phyloP scores from a whole-genome alignment of 2,888 invertebrate genomes.

The Pheosia tremula region DNA sequence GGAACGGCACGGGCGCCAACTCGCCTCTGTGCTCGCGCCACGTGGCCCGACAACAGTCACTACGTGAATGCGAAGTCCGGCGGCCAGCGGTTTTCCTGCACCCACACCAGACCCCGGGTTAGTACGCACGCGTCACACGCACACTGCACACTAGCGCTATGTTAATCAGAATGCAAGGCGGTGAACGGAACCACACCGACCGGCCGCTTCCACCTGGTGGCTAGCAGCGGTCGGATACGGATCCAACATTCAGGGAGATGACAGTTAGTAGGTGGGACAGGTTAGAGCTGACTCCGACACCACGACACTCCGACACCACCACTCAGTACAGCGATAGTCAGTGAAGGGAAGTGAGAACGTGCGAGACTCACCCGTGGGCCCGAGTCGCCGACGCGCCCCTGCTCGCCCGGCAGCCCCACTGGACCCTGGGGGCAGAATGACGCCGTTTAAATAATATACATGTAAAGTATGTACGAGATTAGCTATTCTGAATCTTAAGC shows the following conservation, averaged over 20 bases:
- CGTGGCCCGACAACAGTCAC: conserved; percentile 40
- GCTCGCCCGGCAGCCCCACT: conserved; percentile 91
- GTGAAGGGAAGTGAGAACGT: not conserved
- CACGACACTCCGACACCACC: not conserved
- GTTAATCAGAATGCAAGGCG: not conserved
- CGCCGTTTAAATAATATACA: not conserved
- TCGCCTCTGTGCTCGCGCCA: conserved; percentile 18
- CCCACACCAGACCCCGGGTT: conserved; percentile 55
- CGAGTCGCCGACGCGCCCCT: conserved; percentile 89
- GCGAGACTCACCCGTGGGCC: conserved; percentile 90
- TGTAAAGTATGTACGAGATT: not conserved
- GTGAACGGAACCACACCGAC: not conserved
- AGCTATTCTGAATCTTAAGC: not conserved
- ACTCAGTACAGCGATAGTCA: not conserved
- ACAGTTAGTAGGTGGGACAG: not conserved
- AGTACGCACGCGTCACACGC: conserved; percentile 45
- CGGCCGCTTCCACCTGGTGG: not conserved
- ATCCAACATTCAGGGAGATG: not conserved
- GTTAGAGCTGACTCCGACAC: not conserved
- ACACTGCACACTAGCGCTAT: conserved; percentile 11
- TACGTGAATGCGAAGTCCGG: conserved; percentile 79
- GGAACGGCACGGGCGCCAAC: conserved; percentile 10
- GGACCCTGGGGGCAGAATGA: conserved; percentile 85
- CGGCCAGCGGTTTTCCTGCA: conserved; percentile 78
- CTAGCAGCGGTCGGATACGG: not conserved